Evolutionary conservation across 2,797 vertebrate species (phyloP), one percentile per base, ranked within the genome.

Genomic region (Florisuga fusca): DNA sequence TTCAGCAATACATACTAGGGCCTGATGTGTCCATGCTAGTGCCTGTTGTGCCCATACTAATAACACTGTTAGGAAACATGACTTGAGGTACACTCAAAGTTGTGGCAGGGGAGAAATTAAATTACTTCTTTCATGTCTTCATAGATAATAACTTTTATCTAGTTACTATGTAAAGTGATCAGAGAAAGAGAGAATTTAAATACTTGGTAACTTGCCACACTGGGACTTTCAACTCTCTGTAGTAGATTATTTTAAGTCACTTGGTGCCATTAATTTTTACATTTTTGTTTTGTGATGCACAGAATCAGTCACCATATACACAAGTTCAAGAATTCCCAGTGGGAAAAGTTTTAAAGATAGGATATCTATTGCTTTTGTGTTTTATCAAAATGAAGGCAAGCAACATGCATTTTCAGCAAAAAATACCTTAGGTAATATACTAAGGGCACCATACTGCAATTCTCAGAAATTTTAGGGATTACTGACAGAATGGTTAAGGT

Each of bases 251-350:
- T 93, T 94, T 96, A 89, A 96, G 86, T 81, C 51, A 94, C 73
- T 92, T 89, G 68, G 57, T 85, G 72, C 86, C 91, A 75, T 88
- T 96, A 93, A 94, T 29, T 96, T 95, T 95, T 93, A 82, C 53
- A 93, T 87, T 96, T 96, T 96, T 96, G 82, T 41, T 94, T 93
- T 87, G 59, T 68, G 84, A 75, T 96, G 95, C 94, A 92, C 94
- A 84, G 92, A 93, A 96, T 95, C 84, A 94, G 77, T 72, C 89
- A 91, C 66, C 59, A 84, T 53, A 93, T 66, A 91, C 77, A 87
- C 55, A 95, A 94, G 96, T 74, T 84, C 75, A 84, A 94, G 69
- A 92, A 85, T 94, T 97, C 94, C 92, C 93, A 74, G 84, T 61
- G 81, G 94, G 86, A 95, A 53, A 88, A 86, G 55, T 84, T 93